Conservation (phyloP, 2,888 invertebrate genomes). For the Nowickia ferox region DNA sequence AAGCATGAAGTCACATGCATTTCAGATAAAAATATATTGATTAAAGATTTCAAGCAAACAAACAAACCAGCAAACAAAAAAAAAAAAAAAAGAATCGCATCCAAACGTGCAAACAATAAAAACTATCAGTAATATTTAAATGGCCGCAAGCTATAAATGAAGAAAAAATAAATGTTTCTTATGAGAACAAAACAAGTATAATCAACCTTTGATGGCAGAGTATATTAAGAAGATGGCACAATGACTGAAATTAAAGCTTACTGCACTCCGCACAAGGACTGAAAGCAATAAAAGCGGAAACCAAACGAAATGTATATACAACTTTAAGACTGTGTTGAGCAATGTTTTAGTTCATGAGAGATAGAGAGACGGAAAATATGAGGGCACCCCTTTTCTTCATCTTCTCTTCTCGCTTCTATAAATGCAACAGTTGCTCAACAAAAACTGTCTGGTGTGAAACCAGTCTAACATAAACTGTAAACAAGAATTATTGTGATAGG, state of each 20-base stretch:
- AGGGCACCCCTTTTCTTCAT: too few species aligned
- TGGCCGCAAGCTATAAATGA: conserved; percentile 66
- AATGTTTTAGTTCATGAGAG: not conserved
- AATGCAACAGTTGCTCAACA: too few species aligned
- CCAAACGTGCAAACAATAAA: conserved; percentile 19
- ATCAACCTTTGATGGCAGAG: conserved; percentile 28
- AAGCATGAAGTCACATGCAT: conserved; percentile 31
- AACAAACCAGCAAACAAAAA: not conserved
- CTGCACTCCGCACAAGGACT: not conserved
- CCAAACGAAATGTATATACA: not conserved
- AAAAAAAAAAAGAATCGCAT: not conserved
- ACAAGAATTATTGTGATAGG: too few species aligned
- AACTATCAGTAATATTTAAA: conserved; percentile 66
- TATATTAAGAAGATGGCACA: conserved; percentile 10
- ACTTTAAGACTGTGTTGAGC: not conserved
- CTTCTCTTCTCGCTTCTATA: too few species aligned
- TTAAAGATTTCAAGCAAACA: conserved; percentile 20
- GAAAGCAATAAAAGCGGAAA: not conserved
- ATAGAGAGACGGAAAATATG: too few species aligned
- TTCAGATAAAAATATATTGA: conserved; percentile 44
- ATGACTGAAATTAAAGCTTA: conserved; percentile 7
- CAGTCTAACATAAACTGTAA: too few species aligned
- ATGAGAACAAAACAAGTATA: conserved; percentile 26
- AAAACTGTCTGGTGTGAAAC: too few species aligned
- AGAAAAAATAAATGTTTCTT: conserved; percentile 52